These are phyloP conservation scores for Epinotia demarniana DNA, from an alignment of 2,888 invertebrate genomes.

Conservation along the genomic window DNA sequence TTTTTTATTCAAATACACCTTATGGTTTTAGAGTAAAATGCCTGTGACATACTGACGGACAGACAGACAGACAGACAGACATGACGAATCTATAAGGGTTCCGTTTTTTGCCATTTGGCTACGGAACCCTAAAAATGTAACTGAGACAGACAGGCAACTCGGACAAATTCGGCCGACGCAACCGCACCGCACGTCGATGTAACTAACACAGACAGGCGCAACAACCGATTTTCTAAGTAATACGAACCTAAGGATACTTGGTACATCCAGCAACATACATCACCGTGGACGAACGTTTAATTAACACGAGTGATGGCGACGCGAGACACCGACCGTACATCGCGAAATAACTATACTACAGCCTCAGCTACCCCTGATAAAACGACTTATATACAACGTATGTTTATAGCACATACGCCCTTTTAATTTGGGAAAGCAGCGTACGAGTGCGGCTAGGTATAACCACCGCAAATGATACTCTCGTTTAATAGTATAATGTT, in stretches of 20 bases:
- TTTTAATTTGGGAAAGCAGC: background rate
- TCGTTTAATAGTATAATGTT: constrained; percentile 18
- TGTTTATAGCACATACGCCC: background rate
- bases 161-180: no score
- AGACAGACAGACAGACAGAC: no score
- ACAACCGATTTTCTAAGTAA: no score
- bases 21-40: no score
- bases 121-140: no score
- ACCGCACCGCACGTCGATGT: no score
- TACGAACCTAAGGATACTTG: background rate
- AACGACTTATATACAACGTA: background rate
- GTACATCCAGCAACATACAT: constrained; percentile 59
- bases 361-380: background rate
- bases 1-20: no score
- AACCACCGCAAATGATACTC: constrained; percentile 47
- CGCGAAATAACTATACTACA: constrained; percentile 58
- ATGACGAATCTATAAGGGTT: no score
- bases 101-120: no score
- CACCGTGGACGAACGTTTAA: constrained; percentile 71
- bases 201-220: no score
- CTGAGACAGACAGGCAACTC: no score
- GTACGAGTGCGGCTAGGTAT: constrained; percentile 64
- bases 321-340: constrained; percentile 57
- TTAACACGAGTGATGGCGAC: constrained; percentile 80
- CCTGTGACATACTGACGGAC: no score